A percentile compares a stretch with the other conserved stretches of the same genome.
phyloP scores from a whole-genome alignment of 2,797 vertebrate species.

The Onychomys torridus region DNA sequence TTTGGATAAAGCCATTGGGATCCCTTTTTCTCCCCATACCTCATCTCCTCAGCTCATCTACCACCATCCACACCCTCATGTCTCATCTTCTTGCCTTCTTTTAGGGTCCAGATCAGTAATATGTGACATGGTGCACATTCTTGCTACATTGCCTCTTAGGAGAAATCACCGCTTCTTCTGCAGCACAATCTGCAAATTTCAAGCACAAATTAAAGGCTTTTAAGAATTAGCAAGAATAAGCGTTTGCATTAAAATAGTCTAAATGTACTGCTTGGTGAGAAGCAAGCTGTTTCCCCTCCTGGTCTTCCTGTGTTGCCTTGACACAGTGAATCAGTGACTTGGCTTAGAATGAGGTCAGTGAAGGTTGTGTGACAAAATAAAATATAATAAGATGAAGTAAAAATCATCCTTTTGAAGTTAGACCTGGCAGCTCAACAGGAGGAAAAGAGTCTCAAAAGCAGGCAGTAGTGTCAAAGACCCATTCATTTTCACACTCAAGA shows the following conservation, averaged over 20 bases:
- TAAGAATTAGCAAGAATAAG: neutral
- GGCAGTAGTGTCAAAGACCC: neutral
- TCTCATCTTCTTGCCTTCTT: neutral
- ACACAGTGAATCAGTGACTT: neutral
- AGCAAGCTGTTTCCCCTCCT: neutral
- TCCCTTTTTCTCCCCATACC: no score
- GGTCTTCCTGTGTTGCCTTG: neutral
- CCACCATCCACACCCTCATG: fast-evolving
- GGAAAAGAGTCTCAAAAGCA: neutral
- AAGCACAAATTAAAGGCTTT: neutral
- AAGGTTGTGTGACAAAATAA: neutral
- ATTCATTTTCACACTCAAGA: no score
- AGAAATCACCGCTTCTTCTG: neutral
- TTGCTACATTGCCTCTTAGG: neutral
- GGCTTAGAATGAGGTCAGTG: neutral
- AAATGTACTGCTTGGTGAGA: neutral
- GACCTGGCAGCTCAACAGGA: neutral
- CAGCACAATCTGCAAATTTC: neutral
- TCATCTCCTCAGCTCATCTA: no score
- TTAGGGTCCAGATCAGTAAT: neutral
- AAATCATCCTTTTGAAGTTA: neutral
- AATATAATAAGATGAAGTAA: neutral
- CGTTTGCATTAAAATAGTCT: neutral
- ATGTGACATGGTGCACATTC: neutral
- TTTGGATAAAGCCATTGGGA: neutral